Evolutionary conservation across 2,797 vertebrate species (phyloP), one percentile per base, ranked within the genome.

Genomic region (Sebastes nivosus): DNA sequence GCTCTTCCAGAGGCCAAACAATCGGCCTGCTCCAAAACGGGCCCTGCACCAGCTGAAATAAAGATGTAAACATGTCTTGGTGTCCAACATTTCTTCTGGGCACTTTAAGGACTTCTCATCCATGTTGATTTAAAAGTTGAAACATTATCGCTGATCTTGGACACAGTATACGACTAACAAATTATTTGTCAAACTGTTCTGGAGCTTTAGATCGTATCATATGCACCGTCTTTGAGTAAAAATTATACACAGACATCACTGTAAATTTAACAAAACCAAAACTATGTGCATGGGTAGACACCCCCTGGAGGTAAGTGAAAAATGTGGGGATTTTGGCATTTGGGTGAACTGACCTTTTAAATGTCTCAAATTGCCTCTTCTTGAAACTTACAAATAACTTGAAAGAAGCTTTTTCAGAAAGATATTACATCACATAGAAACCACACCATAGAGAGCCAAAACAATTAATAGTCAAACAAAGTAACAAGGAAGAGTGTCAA

Each of bases 101-200:
- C 13, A 75, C 18, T 29, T 42, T 46, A 18, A 46, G 6, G 42
- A 46, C 14, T 16, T 46, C 16, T 46, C 3, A 8, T 7, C 16
- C 36, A 52, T 27, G 16, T 27, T 60, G 16, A 18, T 34, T 32
- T 66, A 8, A 8, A 66, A 46, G 42, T 46, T 46, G 14, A 46
- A 46, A 46, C 0, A 18, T 16, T 0, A 18, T 0, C 42, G 0
- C 16, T 46, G 42, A 46, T 8, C 16, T 46, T 42, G 38, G 38
- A 42, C 38, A 42, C 38, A 42, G 38, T 1, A 42, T 14, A 42
- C 0, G 38, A 42, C 38, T 3, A 42, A 42, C 38, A 42, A 42
- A 42, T 42, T 42, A 0, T 42, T 38, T 16, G 38, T 42, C 38
- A 16, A 16, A 16, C 38, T 42, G 0, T 42, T 42, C 38, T 42